Percentiles rank a stretch among this genome's conserved stretches.
Evolutionary conservation across 2,797 vertebrate species (phyloP).

Genomic region (Ibycter americanus): DNA sequence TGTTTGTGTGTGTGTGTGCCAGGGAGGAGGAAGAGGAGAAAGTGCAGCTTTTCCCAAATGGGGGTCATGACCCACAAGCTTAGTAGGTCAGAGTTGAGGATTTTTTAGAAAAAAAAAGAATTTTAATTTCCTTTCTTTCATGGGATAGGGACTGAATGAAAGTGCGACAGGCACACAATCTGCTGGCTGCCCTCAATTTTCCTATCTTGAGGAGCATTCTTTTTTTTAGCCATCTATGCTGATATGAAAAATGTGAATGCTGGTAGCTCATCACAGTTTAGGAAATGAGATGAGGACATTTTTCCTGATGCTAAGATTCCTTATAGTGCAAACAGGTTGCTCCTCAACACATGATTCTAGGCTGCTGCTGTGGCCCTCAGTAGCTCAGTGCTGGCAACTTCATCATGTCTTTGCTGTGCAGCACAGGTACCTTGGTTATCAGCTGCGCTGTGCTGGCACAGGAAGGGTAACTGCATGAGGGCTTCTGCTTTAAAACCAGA

Average conservation of each 20-base stretch:
- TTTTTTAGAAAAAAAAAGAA: constrained; percentile 5
- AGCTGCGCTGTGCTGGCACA: neutral
- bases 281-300: neutral
- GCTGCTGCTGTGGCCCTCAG: neutral
- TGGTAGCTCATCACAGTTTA: neutral
- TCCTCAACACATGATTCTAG: neutral
- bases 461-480: neutral
- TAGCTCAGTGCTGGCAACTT: neutral
- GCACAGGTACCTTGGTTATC: neutral
- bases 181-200: neutral
- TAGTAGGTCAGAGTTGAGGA: constrained; percentile 28
- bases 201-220: neutral
- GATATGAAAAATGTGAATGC: neutral
- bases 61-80: neutral
- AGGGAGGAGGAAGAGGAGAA: neutral
- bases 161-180: neutral
- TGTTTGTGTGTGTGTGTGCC: no score
- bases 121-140: constrained; percentile 46
- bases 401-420: rapidly evolving
- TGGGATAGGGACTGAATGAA: neutral
- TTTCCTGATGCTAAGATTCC: neutral
- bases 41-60: constrained; percentile 15
- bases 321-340: neutral
- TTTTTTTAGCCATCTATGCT: neutral
- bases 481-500: neutral